Evolutionary conservation across 2,113 vertebrate species (phyloP), one percentile per base, ranked within the genome.

Genomic region (Epinephelus lanceolatus): DNA sequence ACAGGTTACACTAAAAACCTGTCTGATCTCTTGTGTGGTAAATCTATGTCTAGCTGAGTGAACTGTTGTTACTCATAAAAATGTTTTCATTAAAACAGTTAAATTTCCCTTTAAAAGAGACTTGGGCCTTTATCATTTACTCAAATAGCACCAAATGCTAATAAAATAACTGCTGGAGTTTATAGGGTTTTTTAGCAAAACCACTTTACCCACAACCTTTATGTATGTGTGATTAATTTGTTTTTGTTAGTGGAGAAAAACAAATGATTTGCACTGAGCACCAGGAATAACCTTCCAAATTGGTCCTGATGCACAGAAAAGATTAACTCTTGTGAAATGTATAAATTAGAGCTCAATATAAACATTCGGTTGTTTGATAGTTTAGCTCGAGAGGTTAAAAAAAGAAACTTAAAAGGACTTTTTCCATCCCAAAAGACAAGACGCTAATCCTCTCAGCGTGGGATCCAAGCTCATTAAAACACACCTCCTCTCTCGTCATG

Each of bases 381-480:
- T 81, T 80, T 63, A 79, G 33, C 60, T 56, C 23, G 27, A 30
- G 66, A 13, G 6, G 52, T 12, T 12, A 4, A 30, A 49, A n/a
- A 25, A 42, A 56, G 66, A 60, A 21, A 61, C 23, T 33, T 71
- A 65, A 86, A 77, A 81, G 1, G 53, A 78, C 60, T 59, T 79
- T 87, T 84, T 51, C 30, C 72, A 69, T 73, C 66, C 67, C 55
- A 65, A 70, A 81, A 78, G 71, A 92, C 85, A 85, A 87, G 82
- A 79, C 56, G 59, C 42, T 91, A 92, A 90, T 94, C 89, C 89
- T 87, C 86, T 70, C 89, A 85, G 89, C 68, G 86, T 94, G 93
- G 76, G 90, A 93, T 63, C 83, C 74, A 40, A 71, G 78, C 90
- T 92, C 91, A 92, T 93, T 93, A 92, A 90, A 93, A 78, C 86